A percentile compares a stretch with the other conserved stretches of the same genome.
Conservation (phyloP, 2,888 invertebrate species). For the Noctua comes region DNA sequence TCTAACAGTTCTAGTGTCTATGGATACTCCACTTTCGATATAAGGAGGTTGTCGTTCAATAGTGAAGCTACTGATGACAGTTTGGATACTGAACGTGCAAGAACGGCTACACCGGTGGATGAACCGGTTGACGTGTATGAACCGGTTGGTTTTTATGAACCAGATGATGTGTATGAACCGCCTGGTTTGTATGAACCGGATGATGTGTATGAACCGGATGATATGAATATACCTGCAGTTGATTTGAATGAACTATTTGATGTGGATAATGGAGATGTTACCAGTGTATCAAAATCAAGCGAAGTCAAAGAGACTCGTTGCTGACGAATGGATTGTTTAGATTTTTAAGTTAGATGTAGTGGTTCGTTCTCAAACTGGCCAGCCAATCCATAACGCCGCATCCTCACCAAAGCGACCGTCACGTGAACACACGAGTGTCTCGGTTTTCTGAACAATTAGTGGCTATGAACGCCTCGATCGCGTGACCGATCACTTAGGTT, state of each 20-base stretch:
- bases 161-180: neutral
- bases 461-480: neutral
- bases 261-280: slow-evolving; percentile 66
- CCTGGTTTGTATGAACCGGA: neutral
- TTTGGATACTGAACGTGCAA: slow-evolving; percentile 48
- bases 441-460: neutral
- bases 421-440: neutral
- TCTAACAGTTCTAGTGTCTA: slow-evolving; percentile 52
- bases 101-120: slow-evolving; percentile 56
- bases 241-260: neutral
- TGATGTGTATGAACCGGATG: neutral
- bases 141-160: neutral
- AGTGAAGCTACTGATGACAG: slow-evolving; percentile 65
- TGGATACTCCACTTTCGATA: slow-evolving; percentile 68
- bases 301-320: slow-evolving; percentile 81
- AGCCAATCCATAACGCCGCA: neutral
- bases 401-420: neutral
- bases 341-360: slow-evolving; percentile 8
- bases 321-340: slow-evolving; percentile 59
- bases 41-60: slow-evolving; percentile 69
- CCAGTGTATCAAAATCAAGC: slow-evolving; percentile 66
- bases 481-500: neutral
- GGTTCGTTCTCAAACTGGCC: slow-evolving; percentile 9
- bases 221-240: neutral
- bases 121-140: neutral